Percentiles rank a stretch among this genome's conserved stretches.
Conservation (phyloP, 2,113 vertebrate species). For the Natator depressus region DNA sequence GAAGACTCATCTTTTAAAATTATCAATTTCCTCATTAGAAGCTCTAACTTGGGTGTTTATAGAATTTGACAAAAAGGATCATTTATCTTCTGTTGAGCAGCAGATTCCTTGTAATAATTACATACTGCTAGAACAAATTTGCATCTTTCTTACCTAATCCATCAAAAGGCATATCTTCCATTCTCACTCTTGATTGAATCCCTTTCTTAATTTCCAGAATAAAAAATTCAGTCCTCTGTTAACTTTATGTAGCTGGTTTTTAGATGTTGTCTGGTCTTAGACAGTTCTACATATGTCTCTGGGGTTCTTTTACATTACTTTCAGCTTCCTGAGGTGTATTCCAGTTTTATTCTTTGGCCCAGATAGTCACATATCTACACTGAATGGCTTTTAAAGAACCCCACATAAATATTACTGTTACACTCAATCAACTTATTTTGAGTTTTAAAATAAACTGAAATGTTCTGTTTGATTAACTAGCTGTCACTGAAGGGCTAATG, state of each 20-base stretch:
- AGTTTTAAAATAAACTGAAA: background rate
- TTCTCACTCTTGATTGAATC: background rate
- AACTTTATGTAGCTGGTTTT: background rate
- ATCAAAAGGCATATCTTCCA: background rate
- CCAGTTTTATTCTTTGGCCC: background rate
- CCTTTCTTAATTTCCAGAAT: background rate
- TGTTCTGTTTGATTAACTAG: background rate
- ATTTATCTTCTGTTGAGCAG: slow-evolving; percentile 34
- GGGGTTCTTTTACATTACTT: background rate
- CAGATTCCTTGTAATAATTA: slow-evolving; percentile 36
- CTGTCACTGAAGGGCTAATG: background rate
- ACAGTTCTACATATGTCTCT: background rate
- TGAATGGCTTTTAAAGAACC: background rate
- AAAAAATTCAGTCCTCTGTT: background rate
- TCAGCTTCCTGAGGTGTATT: background rate
- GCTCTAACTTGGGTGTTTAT: slow-evolving; percentile 12
- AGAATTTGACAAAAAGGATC: slow-evolving; percentile 20
- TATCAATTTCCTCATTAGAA: slow-evolving; percentile 49
- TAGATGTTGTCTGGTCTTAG: background rate
- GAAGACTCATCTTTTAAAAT: slow-evolving; percentile 46
- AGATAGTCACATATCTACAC: background rate
- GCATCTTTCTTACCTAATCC: slow-evolving; percentile 10
- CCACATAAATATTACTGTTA: background rate
- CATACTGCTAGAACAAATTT: background rate
- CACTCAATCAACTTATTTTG: background rate